phyloP scores from a whole-genome alignment of 2,113 vertebrate species.

The Platichthys stellatus region DNA sequence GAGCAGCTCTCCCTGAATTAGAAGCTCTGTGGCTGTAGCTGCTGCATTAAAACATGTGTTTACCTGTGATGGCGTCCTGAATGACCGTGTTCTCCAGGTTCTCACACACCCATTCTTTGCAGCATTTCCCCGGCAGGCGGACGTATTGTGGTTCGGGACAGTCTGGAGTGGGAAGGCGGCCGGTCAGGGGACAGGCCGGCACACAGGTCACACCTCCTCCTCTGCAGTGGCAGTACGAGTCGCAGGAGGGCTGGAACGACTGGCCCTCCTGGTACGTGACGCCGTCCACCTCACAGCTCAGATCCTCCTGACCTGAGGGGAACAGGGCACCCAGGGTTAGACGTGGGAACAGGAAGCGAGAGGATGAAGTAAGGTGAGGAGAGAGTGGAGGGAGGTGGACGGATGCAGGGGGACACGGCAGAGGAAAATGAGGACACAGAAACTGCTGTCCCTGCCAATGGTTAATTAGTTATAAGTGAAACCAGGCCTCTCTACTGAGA shows the following conservation, averaged over 20 bases:
- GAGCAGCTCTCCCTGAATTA: no score
- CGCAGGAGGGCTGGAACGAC: conserved; percentile 91
- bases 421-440: conserved; percentile 35
- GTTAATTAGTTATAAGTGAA: conserved; percentile 35
- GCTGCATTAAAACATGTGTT: background rate
- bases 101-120: conserved; percentile 93
- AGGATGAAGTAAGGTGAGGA: conserved; percentile 16
- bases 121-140: conserved; percentile 89
- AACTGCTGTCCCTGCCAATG: conserved; percentile 31
- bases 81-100: conserved; percentile 78
- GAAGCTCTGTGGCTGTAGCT: background rate
- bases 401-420: background rate
- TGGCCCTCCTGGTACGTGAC: conserved; percentile 87
- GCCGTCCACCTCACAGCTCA: conserved; percentile 89
- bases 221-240: conserved; percentile 85
- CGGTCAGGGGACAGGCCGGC: conserved; percentile 83
- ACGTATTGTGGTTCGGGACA: conserved; percentile 87
- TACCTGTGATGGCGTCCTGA: conserved; percentile 83
- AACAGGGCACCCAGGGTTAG: background rate
- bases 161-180: conserved; percentile 85
- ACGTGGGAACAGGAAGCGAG: background rate
- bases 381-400: background rate
- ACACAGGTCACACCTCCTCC: conserved; percentile 89
- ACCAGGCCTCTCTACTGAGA: conserved; percentile 30
- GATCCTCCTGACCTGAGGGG: conserved; percentile 83